These are phyloP conservation scores for Romanomermis culicivorax DNA, from an alignment of 2,888 invertebrate species.

Conservation along the genomic window DNA sequence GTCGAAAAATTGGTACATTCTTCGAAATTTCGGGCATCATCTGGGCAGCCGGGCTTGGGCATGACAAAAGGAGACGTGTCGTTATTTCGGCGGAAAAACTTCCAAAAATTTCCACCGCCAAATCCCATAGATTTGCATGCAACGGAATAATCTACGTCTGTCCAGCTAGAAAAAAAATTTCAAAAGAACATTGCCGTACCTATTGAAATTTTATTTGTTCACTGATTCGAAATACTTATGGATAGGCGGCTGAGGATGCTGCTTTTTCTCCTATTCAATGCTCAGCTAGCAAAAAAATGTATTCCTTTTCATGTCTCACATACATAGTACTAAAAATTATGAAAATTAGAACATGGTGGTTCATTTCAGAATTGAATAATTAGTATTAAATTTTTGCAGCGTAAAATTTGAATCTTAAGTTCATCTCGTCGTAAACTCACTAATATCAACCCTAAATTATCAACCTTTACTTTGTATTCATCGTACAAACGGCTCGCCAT, in stretches of 20 bases:
- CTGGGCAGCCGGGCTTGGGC: constrained; percentile 68
- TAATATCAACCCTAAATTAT: too few relatives aligned
- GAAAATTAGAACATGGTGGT: too few relatives aligned
- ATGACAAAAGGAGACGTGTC: constrained; percentile 50
- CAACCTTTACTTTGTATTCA: constrained; percentile 66
- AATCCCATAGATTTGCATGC: constrained; percentile 86
- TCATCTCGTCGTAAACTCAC: not conserved
- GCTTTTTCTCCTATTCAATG: too few relatives aligned
- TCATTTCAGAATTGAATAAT: not conserved
- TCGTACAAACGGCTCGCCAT: constrained; percentile 91
- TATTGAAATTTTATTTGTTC: too few relatives aligned
- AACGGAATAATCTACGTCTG: constrained; percentile 63
- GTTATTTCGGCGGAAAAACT: constrained; percentile 57
- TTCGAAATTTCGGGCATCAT: constrained; percentile 44
- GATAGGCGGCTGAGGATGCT: too few relatives aligned
- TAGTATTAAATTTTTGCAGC: not conserved
- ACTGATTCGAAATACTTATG: too few relatives aligned
- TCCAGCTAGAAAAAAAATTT: constrained; percentile 52
- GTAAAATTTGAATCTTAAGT: not conserved
- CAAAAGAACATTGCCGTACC: not conserved
- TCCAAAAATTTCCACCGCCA: constrained; percentile 56
- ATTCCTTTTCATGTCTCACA: too few relatives aligned
- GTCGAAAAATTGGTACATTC: constrained; percentile 20
- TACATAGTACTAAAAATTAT: too few relatives aligned
- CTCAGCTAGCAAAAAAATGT: too few relatives aligned